Evolutionary conservation across 2,797 vertebrate species (phyloP), one percentile per base, ranked within the genome.

Genomic region (Halcyon smyrnensis): DNA sequence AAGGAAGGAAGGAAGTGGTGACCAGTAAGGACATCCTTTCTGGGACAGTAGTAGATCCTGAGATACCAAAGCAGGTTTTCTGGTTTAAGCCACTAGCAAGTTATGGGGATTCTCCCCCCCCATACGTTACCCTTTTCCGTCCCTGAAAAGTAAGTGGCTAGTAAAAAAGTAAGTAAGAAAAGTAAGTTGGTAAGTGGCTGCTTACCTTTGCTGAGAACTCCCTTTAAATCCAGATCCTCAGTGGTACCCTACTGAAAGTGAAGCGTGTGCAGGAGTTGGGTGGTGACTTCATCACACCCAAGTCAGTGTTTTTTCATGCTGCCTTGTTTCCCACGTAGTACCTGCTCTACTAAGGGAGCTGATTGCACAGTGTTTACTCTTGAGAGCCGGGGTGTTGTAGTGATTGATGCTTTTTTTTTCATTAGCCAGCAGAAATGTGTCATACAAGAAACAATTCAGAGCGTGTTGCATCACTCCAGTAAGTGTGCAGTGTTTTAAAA

Each of bases 401-500:
- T 28, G 39, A 59, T 64, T 74, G 67, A 3, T 28, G 60, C 4
- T 39, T 73, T 76, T 57, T 62, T 62, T 28, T 41, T 80, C n/a
- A 32, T 77, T 51, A 77, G 65, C 27, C 53, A 67, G 10, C 41
- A 80, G 73, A 87, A 85, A n/a, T 30, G 27, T 24, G 62, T 51
- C 84, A 71, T 32, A 67, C 80, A 90, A 59, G 70, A 37, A 81
- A n/a, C 9, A 30, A 9, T 87, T 59, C 27, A 18, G 9, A 74
- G 27, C 0, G 0, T 24, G 28, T 73, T 34, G 64, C 41, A 12
- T 76, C 63, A 5, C 20, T 62, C 15, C 34, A 5, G 18, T 15
- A 41, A 74, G 43, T 32, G 23, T 28, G 73, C 37, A 51, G 69
- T 32, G 14, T 27, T 89, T 84, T 30, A 48, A 36, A 84, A 70